Percentiles rank a stretch among this genome's conserved stretches.
These are phyloP conservation scores for Nephrocerus scutellatus DNA, from an alignment of 2,888 invertebrate genomes.

Conservation along the genomic window DNA sequence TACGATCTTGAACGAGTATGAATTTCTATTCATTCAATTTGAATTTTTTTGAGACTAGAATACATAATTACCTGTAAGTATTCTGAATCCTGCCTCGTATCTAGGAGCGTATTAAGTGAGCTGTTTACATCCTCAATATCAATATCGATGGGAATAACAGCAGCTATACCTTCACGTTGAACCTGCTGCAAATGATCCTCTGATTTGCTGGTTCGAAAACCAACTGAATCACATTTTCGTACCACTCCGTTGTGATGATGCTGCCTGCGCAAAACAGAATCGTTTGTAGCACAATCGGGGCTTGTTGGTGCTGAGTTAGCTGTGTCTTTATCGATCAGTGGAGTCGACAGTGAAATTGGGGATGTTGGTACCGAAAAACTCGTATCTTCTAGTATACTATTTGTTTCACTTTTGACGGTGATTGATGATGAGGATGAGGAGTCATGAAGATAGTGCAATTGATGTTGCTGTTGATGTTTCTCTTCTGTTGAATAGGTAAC, in stretches of 20 bases:
- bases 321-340: slow-evolving; percentile 45
- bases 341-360: slow-evolving; percentile 49
- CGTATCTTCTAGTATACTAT: slow-evolving; percentile 43
- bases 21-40: too few relatives aligned
- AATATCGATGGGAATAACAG: slow-evolving; percentile 78
- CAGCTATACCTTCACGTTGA: slow-evolving; percentile 58
- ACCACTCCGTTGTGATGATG: slow-evolving; percentile 50
- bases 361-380: slow-evolving; percentile 49
- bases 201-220: slow-evolving; percentile 81
- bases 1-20: background rate
- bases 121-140: slow-evolving; percentile 92
- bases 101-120: slow-evolving; percentile 82
- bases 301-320: slow-evolving; percentile 64
- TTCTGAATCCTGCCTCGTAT: slow-evolving; percentile 60
- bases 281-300: slow-evolving; percentile 42
- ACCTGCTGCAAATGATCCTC: slow-evolving; percentile 81
- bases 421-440: slow-evolving; percentile 43
- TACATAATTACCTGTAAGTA: slow-evolving; percentile 45
- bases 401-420: slow-evolving; percentile 44
- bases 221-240: slow-evolving; percentile 53
- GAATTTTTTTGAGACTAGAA: too few relatives aligned
- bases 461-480: slow-evolving; percentile 20
- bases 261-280: too few relatives aligned
- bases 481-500: background rate
- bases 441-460: slow-evolving; percentile 23